Base-by-base conservation (phyloP, 2,888 invertebrate species). In the Chelonus formosanus region DNA sequence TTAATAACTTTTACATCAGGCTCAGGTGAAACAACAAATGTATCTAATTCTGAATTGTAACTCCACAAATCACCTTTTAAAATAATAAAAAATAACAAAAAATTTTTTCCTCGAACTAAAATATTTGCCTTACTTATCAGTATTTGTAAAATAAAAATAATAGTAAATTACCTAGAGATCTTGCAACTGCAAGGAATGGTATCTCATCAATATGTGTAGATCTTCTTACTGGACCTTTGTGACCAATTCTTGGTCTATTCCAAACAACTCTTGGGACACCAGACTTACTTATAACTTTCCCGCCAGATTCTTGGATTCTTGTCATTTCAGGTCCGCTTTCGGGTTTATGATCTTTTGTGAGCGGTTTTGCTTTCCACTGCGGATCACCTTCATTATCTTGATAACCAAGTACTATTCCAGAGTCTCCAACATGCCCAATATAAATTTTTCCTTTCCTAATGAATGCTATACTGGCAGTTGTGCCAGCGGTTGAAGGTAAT, bases 381-480 rank as follows among this genome's bases (percentile, higher is more conserved):
- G 88, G 87, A 74, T 89, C 88, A 70, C 86, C 89, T 73, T 90
- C 89, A 6, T 40, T 6, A 74, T 91, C 90, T 81, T 93, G 91
- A 82, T 91, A 92, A 31, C 95, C 96, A 58, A 97, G 86, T 7
- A 96, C 93, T 78, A 99, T 96, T 35, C 94, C 96, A 0, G 98
- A 98, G 85, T 98, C 98, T n/a, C 98, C 98, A 2, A 98, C 98
- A 86, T 98, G 98, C 3, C 98, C 98, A 67, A 96, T 92, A 80
- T 97, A 98, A 74, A 98, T 92, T 88, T 97, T 97, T 45, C 95
- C 94, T 73, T 93, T 89, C 67, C 96, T 89, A 76, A 99, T 95
- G 82, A 98, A 97, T 3, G 96, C 97, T 65, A 98, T 91, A 79
- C 96, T 97, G 36, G 97, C 97, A 4, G 98, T 98, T 1, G 98